Evolutionary conservation across 1,140 invertebrate species (phyloP).

Genomic region (Heterodera carotae): DNA sequence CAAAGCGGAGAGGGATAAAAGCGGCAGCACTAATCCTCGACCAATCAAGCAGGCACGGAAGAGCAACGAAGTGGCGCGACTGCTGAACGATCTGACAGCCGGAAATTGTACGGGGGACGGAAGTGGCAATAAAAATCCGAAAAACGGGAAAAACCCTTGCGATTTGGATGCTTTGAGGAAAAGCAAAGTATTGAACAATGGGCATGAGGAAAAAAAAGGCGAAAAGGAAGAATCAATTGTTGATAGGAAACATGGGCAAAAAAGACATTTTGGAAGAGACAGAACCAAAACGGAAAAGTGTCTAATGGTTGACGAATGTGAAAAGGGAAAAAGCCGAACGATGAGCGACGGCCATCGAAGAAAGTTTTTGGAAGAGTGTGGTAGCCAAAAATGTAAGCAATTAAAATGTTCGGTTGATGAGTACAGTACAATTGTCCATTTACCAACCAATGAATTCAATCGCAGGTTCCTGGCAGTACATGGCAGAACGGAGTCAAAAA

Average conservation of each 20-base stretch:
- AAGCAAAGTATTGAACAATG: background rate
- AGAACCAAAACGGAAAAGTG: background rate
- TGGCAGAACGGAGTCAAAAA: conserved; percentile 34
- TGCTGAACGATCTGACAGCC: conserved; percentile 48
- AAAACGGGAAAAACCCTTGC: conserved; percentile 3
- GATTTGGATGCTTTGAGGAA: background rate
- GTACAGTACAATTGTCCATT: background rate
- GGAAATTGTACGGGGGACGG: conserved; percentile 40
- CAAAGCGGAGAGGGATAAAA: conserved; percentile 36
- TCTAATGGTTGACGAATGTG: background rate
- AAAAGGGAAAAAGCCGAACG: background rate
- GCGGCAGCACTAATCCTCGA: conserved; percentile 28
- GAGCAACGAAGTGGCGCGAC: conserved; percentile 48
- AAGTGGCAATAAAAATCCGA: conserved; percentile 5
- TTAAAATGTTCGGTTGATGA: background rate
- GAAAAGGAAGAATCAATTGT: background rate
- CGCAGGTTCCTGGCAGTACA: conserved; percentile 44
- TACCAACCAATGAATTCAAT: background rate
- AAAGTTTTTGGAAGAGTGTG: background rate
- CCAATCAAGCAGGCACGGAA: conserved; percentile 42
- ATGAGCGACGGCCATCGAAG: background rate
- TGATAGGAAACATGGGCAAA: background rate
- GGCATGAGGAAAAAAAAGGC: background rate
- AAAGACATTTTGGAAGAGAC: conserved; percentile 2
- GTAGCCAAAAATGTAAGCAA: background rate